Base-by-base conservation (phyloP, 2,888 invertebrate species). In the Caenorhabditis sinica region DNA sequence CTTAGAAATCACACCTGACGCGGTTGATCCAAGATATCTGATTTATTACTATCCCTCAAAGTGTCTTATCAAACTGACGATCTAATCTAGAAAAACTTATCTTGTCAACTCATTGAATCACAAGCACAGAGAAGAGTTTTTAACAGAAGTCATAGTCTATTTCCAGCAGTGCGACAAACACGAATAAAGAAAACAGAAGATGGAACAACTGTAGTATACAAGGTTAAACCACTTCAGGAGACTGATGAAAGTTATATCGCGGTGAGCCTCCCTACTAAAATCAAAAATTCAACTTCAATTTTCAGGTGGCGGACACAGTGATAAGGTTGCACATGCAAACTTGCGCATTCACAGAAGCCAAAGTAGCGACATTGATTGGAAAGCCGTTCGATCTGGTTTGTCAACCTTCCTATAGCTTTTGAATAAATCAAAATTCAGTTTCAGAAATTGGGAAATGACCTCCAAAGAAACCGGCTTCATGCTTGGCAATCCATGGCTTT, bases 401-500 rank as follows among this genome's bases (percentile, higher is more conserved):
- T 13, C 33, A 30, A 15, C 1, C 0, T 25, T 15, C 3, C 17
- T 20, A 17, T n/a, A 25, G 2, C n/a, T n/a, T n/a, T 15, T 36
- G 0, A 40, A 0, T 17, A 4, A 20, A 17, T 8, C 28, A 8
- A 13, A 43, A 0, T 23, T 43, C 28, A 5, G n/a, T 66, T 81
- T 25, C 49, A 73, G 73, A 28, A 9, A 1, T 33, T 68, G 51
- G 58, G 72, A 15, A 58, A 28, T 28, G 65, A 63, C 17, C 11
- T 2, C 2, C 25, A 40, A n/a, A 20, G 25, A 15, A 69, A 61
- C 49, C 79, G 86, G 0, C 45, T 76, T 40, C 69, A 72, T 23
- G 82, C 81, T 13, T 88, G 85, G 83, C 83, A 85, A 53, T 40
- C 63, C 4, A 83, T 77, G 15, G 72, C 85, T 2, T 4, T n/a